A percentile compares a stretch with the other conserved stretches of the same genome.
These are phyloP conservation scores for Atrichornis clamosus DNA, from an alignment of 2,113 vertebrate genomes.

Conservation along the genomic window DNA sequence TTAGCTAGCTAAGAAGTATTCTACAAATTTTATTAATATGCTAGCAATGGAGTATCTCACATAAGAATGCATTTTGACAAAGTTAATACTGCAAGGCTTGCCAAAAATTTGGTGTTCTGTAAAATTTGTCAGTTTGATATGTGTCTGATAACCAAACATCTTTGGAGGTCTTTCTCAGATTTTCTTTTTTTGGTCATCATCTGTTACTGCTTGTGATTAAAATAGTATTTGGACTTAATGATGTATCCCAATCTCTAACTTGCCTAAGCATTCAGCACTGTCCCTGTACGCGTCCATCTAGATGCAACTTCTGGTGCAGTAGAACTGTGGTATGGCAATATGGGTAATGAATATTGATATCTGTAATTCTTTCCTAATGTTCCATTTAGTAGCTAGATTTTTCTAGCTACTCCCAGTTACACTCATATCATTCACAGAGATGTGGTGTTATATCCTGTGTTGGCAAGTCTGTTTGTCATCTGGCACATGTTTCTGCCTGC, in stretches of 20 bases:
- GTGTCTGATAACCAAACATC: neutral
- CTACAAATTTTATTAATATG: neutral
- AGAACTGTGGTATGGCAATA: neutral
- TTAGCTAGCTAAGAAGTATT: neutral
- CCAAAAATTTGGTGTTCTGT: neutral
- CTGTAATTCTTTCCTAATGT: neutral
- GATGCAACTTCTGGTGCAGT: neutral
- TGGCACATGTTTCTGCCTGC: accelerated
- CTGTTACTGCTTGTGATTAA: neutral
- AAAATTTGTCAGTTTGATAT: neutral
- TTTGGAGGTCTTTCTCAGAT: neutral
- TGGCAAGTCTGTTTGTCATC: neutral
- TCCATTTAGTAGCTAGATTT: neutral
- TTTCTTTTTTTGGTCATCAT: neutral
- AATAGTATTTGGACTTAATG: neutral
- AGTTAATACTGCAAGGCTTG: neutral
- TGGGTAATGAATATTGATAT: neutral
- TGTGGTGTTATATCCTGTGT: neutral
- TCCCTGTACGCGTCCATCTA: neutral
- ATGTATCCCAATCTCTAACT: neutral
- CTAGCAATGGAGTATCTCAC: accelerated
- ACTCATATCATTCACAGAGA: neutral
- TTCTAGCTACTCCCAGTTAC: neutral
- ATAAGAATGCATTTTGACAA: neutral
- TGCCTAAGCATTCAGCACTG: neutral